Conservation (phyloP, 2,888 invertebrate genomes). For the Nomada ruficornis region DNA sequence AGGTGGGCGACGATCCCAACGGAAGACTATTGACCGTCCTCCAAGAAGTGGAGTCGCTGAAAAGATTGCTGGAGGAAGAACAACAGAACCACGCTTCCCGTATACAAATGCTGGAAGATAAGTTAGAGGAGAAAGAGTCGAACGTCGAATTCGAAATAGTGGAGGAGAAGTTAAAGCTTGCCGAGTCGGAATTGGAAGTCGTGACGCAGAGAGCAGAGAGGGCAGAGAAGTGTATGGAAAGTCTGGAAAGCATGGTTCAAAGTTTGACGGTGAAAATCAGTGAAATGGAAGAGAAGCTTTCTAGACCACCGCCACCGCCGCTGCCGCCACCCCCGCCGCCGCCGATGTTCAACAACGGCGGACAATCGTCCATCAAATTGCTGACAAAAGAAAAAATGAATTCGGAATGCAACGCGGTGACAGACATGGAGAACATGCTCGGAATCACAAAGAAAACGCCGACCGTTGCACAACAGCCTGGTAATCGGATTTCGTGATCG, state of each 20-base stretch:
- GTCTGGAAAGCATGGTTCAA: slow-evolving; percentile 74
- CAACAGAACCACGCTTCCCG: slow-evolving; percentile 86
- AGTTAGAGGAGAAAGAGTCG: slow-evolving; percentile 88
- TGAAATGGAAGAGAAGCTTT: slow-evolving; percentile 76
- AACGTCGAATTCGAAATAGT: slow-evolving; percentile 89
- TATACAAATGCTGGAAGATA: slow-evolving; percentile 87
- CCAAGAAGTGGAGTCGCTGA: slow-evolving; percentile 88
- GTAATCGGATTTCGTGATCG: slow-evolving; percentile 73
- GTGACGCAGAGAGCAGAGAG: slow-evolving; percentile 87
- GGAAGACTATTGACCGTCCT: slow-evolving; percentile 85
- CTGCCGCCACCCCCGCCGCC: slow-evolving; percentile 85
- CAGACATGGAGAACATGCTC: slow-evolving; percentile 87
- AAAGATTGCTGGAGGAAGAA: slow-evolving; percentile 87
- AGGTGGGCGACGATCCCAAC: slow-evolving; percentile 86
- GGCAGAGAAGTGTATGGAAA: slow-evolving; percentile 85
- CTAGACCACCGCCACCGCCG: slow-evolving; percentile 81
- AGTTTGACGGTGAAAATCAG: slow-evolving; percentile 74
- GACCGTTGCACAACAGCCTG: slow-evolving; percentile 86
- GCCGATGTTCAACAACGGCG: slow-evolving; percentile 74
- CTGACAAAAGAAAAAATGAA: slow-evolving; percentile 75
- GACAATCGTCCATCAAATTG: slow-evolving; percentile 80
- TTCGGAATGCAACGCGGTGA: slow-evolving; percentile 79
- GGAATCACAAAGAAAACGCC: slow-evolving; percentile 86
- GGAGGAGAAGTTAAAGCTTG: slow-evolving; percentile 89
- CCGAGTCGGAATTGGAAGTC: slow-evolving; percentile 88